These are phyloP conservation scores for Enteromius argenteus DNA, from an alignment of 2,797 vertebrate genomes.

Conservation along the genomic window DNA sequence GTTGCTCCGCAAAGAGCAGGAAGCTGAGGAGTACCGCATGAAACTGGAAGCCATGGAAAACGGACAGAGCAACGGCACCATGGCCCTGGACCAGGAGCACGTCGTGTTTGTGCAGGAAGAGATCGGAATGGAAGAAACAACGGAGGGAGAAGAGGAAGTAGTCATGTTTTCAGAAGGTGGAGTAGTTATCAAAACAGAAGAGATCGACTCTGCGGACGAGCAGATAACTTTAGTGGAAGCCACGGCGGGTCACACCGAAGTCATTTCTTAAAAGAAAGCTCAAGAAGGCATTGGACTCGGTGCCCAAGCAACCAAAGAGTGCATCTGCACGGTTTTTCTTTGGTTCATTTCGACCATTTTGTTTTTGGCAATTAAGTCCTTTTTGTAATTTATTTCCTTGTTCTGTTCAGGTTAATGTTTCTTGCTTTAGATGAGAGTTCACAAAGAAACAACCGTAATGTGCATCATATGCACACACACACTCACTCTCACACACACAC, in stretches of 20 bases:
- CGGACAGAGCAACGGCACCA: conserved; percentile 68
- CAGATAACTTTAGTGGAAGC: conserved; percentile 79
- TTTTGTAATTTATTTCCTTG: conserved; percentile 41
- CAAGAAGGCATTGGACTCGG: background rate
- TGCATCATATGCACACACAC: conserved; percentile 16
- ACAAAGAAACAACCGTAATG: conserved; percentile 23
- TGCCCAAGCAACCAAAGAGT: conserved; percentile 33
- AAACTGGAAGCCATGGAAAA: conserved; percentile 84
- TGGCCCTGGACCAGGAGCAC: conserved; percentile 66
- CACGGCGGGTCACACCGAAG: conserved; percentile 69
- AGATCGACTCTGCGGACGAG: conserved; percentile 70
- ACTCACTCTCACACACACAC: background rate
- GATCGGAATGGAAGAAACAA: conserved; percentile 61
- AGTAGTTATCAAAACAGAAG: conserved; percentile 78
- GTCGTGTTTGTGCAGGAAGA: conserved; percentile 75
- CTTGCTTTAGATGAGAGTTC: conserved; percentile 4
- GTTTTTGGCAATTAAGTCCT: conserved; percentile 18
- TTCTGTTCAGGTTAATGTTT: conserved; percentile 24
- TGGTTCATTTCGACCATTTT: background rate
- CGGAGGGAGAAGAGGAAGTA: conserved; percentile 65
- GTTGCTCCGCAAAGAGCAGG: conserved; percentile 87
- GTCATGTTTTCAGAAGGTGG: conserved; percentile 79
- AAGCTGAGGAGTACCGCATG: conserved; percentile 85
- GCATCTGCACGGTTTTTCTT: conserved; percentile 22
- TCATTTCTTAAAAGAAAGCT: conserved; percentile 70